These are phyloP conservation scores for Perodicticus potto DNA, from an alignment of 2,797 vertebrate genomes.

Conservation along the genomic window DNA sequence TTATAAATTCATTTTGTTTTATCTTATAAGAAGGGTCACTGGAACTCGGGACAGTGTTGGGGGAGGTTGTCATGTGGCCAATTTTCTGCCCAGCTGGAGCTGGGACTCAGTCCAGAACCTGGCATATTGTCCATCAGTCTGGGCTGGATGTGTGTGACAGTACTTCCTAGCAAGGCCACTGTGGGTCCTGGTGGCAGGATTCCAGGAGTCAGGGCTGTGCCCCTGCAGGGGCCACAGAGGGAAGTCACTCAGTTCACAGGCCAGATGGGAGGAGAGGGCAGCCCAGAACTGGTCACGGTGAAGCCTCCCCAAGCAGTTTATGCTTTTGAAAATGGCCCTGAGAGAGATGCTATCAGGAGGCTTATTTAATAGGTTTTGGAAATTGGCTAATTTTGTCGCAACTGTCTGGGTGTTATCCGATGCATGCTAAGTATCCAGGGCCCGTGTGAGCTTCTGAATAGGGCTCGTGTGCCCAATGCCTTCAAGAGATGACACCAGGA, in stretches of 20 bases:
- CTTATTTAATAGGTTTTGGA: constrained; percentile 80
- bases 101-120: constrained; percentile 23
- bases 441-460: constrained; percentile 6
- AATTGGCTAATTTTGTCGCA: constrained; percentile 82
- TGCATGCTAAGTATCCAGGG: constrained; percentile 75
- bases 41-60: neutral
- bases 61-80: neutral
- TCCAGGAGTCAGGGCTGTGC: neutral
- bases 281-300: neutral
- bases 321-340: constrained; percentile 68
- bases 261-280: neutral
- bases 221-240: neutral
- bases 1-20: constrained; percentile 22
- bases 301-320: constrained; percentile 19
- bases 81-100: neutral
- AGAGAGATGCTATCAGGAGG: constrained; percentile 78
- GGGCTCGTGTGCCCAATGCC: neutral
- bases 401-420: constrained; percentile 44
- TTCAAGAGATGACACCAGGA: neutral
- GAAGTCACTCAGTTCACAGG: neutral
- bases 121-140: neutral
- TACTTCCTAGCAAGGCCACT: neutral
- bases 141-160: neutral
- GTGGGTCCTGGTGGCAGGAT: neutral
- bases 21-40: constrained; percentile 37